Evolutionary conservation across 37 sponge, comb jelly and placozoan species (phyloP), one percentile per base, ranked within the genome.

Genomic region (Theonella swinhoei): DNA sequence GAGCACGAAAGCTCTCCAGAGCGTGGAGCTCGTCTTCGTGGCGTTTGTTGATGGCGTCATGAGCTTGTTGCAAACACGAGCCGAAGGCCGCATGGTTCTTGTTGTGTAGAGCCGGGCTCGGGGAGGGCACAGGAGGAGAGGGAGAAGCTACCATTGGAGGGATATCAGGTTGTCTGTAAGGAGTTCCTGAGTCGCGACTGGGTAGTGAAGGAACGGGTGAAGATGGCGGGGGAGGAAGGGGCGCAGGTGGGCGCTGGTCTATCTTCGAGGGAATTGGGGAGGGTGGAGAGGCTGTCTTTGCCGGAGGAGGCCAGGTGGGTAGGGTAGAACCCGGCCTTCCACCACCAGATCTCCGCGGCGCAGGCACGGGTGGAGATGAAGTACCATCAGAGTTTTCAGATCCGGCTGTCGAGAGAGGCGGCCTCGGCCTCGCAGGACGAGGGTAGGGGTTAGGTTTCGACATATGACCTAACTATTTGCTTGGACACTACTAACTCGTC

Each of bases 11-110:
- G 84, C 86, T 89, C 87, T 95, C 95, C 90, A 95, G 75, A 26
- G 88, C 85, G 32, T 76, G 60, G 19, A 95, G 78, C 33, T 95
- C 95, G 1, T 89, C 93, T 8, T 95, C 93, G 68, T 90, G 89
- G 14, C 83, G 62, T 64, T 77, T 79, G 43, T 64, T 82, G 28
- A 95, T 82, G 30, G 80, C 83, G 20, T 92, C 94, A 47, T 71
- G 31, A 68, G 69, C 70, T 7, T 39, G 9, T 26, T 81, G 85
- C 47, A 95, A 64, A 36, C 86, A 82, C n/a, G 74, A 9, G 5
- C 95, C 95, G 68, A 95, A 95, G 35, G 58, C 67, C 11, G 81
- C 81, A 0, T 38, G 26, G 32, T 29, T 64, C 24, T 75, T 59
- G 0, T 17, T 31, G 5, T 9, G 42, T 1, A 3, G 22, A 3